Base-by-base conservation (phyloP, 2,797 vertebrate genomes). In the Manis javanica region DNA sequence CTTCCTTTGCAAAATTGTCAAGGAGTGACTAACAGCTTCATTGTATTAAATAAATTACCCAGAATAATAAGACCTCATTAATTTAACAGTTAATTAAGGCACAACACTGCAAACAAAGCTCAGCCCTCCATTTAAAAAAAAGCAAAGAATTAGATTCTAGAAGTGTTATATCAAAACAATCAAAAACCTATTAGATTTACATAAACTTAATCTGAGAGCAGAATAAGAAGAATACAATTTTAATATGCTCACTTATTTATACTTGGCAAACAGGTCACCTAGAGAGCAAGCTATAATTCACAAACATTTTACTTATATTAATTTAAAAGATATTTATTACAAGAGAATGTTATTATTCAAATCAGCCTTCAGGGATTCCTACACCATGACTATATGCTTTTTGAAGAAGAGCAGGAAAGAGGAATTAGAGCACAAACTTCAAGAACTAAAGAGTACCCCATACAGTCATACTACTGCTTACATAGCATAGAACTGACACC, bases 1-100 rank as follows among this genome's bases (percentile, higher is more conserved):
- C n/a, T 53, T 86, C 59, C 78, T 78, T 92, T 78, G 37, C 88
- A 88, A 89, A 89, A 42, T 11, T 94, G 68, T 66, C 88, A 95
- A n/a, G 31, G n/a, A 88, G 55, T 78, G 39, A 86, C 61, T 93
- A 66, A 69, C 68, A 82, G 53, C 55, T 91, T 90, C 87, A 64
- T 15, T 95, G 85, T 96, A 78, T 87, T 92, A 90, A 97, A 64
- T 74, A 95, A 94, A 94, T 96, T 96, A 94, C 34, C 12, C 86
- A 79, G 53, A 88, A 86, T 55, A 97, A 91, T 53, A 96, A 81
- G 68, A 12, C 42, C 53, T 93, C 37, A 79, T 90, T 97, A 96
- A 81, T 95, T 96, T 96, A 96, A 81, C 72, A 95, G 90, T 95
- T 90, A 84, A 86, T 79, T 96, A 94, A 74, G 24, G 61, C 69